Conservation (phyloP, 2,797 vertebrate species). For the Clamator glandarius region DNA sequence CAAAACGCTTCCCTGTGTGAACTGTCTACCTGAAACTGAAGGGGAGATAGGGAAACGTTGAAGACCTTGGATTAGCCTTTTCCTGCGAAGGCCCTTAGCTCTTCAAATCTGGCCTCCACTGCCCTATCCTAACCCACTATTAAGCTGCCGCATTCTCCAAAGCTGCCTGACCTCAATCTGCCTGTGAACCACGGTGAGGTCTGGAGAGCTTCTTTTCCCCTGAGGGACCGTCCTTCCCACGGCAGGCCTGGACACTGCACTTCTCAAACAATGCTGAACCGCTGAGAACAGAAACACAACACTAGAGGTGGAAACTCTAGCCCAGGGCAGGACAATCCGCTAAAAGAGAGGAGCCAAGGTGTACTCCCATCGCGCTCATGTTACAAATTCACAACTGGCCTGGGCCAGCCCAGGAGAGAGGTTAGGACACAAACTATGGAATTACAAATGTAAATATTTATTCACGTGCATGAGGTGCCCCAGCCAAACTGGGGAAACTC, state of each 20-base stretch:
- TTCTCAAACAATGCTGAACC: accelerated
- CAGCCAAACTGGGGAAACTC: not conserved
- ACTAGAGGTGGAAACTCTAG: not conserved
- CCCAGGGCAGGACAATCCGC: not conserved
- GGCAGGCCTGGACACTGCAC: accelerated
- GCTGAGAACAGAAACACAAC: accelerated
- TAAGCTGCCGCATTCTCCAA: not conserved
- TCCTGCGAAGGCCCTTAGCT: not conserved
- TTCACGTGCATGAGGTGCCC: not conserved
- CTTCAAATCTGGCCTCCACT: not conserved
- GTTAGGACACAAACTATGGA: not conserved
- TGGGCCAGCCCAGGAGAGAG: not conserved
- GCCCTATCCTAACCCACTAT: not conserved
- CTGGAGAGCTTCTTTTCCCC: not conserved
- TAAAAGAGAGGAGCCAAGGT: not conserved
- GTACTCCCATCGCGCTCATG: accelerated
- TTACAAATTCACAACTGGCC: not conserved
- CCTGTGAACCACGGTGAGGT: not conserved
- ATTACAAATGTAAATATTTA: not conserved
- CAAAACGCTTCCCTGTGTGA: not conserved
- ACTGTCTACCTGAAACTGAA: not conserved
- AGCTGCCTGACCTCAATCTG: not conserved
- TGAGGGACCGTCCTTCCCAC: not conserved
- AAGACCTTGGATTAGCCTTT: not conserved
- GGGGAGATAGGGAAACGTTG: not conserved